Conservation (phyloP, 1,140 invertebrate species). For the Atopsyche davidsoni region DNA sequence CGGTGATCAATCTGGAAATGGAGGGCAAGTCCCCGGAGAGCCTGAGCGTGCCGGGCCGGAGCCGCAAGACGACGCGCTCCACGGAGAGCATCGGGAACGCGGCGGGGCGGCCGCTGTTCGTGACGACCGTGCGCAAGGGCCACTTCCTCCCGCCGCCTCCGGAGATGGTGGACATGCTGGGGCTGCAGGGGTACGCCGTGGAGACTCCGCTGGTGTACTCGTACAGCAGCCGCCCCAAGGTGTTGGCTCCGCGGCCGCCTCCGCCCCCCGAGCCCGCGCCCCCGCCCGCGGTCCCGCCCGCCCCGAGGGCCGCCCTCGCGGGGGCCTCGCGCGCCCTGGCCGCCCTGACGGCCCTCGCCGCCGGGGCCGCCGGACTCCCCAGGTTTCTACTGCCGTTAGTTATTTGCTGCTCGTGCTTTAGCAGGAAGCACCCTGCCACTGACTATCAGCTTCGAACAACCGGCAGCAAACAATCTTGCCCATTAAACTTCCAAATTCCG, state of each 20-base stretch:
- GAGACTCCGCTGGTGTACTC: conserved; percentile 51
- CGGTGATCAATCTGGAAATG: conserved; percentile 21
- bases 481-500: no score
- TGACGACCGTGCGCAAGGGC: conserved; percentile 71
- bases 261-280: not conserved
- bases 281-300: not conserved
- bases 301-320: not conserved
- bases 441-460: no score
- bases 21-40: conserved; percentile 29
- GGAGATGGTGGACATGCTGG: conserved; percentile 59
- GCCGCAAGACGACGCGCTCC: conserved; percentile 11
- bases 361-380: conserved; percentile 18
- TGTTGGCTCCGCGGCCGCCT: conserved; percentile 32
- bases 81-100: conserved; percentile 24
- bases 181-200: conserved; percentile 43
- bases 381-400: no score
- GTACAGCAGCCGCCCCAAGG: conserved; percentile 54
- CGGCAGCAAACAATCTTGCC: no score
- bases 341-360: conserved; percentile 19
- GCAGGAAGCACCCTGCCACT: no score
- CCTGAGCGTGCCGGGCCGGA: conserved; percentile 27
- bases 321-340: conserved; percentile 18
- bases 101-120: conserved; percentile 54
- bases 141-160: conserved; percentile 71
- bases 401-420: no score